These are phyloP conservation scores for Aptenodytes patagonicus DNA, from an alignment of 2,113 vertebrate species.

Conservation along the genomic window DNA sequence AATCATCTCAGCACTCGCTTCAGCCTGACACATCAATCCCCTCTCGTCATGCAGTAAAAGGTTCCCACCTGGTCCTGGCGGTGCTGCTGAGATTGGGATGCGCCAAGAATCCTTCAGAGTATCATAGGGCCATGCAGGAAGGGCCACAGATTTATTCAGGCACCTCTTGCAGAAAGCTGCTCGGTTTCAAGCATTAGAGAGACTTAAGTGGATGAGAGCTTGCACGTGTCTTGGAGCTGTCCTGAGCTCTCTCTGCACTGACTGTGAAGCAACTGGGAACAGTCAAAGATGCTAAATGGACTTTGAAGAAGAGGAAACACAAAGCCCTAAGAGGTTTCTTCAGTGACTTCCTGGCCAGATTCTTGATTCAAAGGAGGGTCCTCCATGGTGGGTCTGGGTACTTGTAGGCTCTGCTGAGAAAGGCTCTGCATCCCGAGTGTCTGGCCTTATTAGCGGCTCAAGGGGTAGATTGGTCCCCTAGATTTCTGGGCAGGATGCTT, in stretches of 20 bases:
- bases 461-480: background rate
- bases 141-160: background rate
- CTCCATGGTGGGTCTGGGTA: background rate
- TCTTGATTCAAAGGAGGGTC: background rate
- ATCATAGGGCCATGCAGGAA: background rate
- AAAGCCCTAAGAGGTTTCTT: background rate
- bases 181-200: background rate
- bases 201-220: background rate
- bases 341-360: background rate
- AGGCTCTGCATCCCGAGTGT: rapidly evolving
- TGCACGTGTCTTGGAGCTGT: background rate
- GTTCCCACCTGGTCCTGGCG: background rate
- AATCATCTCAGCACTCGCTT: conserved; percentile 21
- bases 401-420: background rate
- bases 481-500: background rate
- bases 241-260: background rate
- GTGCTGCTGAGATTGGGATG: background rate
- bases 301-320: background rate
- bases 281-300: background rate
- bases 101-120: background rate
- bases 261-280: background rate
- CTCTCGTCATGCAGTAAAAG: background rate
- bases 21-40: conserved; percentile 55
- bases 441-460: background rate
- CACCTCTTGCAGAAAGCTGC: background rate